phyloP scores from a whole-genome alignment of 2,797 vertebrate genomes.

The Threskiornis aethiopicus region DNA sequence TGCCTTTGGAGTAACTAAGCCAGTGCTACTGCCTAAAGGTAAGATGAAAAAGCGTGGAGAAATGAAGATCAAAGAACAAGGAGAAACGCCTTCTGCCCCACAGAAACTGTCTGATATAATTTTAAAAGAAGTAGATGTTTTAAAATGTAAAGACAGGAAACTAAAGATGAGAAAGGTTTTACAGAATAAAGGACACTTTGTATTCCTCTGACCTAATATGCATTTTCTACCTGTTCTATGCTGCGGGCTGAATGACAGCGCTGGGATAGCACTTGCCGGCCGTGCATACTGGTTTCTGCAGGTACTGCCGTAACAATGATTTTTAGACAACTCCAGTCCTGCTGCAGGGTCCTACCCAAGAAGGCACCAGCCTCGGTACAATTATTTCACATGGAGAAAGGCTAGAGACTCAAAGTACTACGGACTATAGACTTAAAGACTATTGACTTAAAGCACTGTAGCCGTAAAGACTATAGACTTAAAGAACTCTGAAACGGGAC shows the following conservation, averaged over 20 bases:
- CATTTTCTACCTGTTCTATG: not conserved
- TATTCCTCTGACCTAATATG: not conserved
- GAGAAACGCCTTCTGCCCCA: not conserved
- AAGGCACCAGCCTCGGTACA: not conserved
- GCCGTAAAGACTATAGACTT: not conserved
- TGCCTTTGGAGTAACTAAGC: not conserved
- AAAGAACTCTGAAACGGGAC: not conserved
- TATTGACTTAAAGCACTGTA: not conserved
- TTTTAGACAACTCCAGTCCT: not conserved
- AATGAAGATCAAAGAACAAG: not conserved
- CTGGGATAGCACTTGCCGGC: not conserved
- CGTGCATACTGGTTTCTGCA: not conserved
- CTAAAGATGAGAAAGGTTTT: not conserved
- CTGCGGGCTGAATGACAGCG: not conserved
- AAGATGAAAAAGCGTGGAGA: constrained; percentile 4
- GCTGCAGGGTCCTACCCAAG: not conserved
- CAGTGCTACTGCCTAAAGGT: not conserved
- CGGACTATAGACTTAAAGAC: not conserved
- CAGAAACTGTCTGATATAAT: not conserved
- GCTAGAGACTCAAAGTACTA: not conserved
- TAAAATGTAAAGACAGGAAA: constrained; percentile 37
- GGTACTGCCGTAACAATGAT: rapidly evolving
- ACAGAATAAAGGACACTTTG: constrained; percentile 17
- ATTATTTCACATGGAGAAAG: not conserved
- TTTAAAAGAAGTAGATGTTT: constrained; percentile 5